Conservation (phyloP, 2,888 invertebrate species). For the Eristalis tenax region DNA sequence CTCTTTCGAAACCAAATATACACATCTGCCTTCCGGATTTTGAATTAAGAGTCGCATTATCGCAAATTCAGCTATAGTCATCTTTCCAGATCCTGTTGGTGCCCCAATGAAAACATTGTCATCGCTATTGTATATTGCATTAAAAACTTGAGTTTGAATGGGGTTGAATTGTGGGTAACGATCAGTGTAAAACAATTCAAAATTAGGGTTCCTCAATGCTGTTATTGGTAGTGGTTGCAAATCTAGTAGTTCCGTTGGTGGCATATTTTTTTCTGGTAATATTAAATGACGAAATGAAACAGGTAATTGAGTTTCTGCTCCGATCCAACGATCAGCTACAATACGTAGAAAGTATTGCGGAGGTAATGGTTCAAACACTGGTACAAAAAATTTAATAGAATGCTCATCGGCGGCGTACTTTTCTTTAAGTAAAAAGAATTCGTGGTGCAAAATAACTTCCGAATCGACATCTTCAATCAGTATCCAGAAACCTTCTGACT, state of each 20-base stretch:
- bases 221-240: constrained; percentile 97
- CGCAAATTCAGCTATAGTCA: constrained; percentile 97
- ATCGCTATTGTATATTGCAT: constrained; percentile 98
- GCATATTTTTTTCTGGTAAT: constrained; percentile 98
- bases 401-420: constrained; percentile 98
- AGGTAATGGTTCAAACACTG: constrained; percentile 98
- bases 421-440: constrained; percentile 95
- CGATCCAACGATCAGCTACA: constrained; percentile 95
- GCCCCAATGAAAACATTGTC: constrained; percentile 98
- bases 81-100: constrained; percentile 95
- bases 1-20: constrained; percentile 96
- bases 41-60: constrained; percentile 92
- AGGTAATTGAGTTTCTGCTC: constrained; percentile 96
- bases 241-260: constrained; percentile 98
- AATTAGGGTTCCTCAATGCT: constrained; percentile 92
- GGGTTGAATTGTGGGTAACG: constrained; percentile 98
- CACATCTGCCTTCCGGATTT: constrained; percentile 90
- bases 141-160: constrained; percentile 99
- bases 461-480: constrained; percentile 93
- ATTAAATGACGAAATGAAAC: constrained; percentile 98
- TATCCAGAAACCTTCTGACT: constrained; percentile 94
- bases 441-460: constrained; percentile 96
- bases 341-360: constrained; percentile 98
- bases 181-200: constrained; percentile 92
- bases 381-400: constrained; percentile 97